These are phyloP conservation scores for Galerucella nymphaeae DNA, from an alignment of 2,888 invertebrate species.

Conservation along the genomic window DNA sequence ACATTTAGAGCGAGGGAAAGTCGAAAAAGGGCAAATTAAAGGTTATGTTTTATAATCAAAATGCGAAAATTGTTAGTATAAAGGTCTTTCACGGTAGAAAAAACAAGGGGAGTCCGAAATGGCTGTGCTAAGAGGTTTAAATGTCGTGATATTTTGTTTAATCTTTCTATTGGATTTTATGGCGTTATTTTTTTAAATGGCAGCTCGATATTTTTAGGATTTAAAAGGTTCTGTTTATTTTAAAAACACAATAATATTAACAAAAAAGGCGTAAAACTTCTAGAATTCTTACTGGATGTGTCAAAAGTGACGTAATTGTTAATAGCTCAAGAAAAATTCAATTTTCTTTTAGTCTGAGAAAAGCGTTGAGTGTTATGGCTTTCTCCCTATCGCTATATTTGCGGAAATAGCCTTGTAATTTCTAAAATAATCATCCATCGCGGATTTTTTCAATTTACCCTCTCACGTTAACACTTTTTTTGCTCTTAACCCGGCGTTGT, in stretches of 20 bases:
- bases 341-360: no score
- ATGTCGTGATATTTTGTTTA: background rate
- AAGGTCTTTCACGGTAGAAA: conserved; percentile 9
- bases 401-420: background rate
- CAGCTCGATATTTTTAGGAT: background rate
- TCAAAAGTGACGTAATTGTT: no score
- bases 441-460: conserved; percentile 21
- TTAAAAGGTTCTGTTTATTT: no score
- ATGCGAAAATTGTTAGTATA: conserved; percentile 22
- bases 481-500: conserved; percentile 20
- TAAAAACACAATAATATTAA: no score
- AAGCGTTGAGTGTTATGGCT: background rate
- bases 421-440: conserved; percentile 1
- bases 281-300: no score
- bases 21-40: conserved; percentile 15
- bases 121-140: background rate
- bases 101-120: background rate
- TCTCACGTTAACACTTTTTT: conserved; percentile 23
- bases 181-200: background rate
- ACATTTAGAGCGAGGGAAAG: background rate
- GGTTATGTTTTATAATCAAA: conserved; percentile 26
- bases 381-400: background rate
- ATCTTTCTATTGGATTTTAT: background rate
- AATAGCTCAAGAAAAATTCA: no score
- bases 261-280: no score